Percentiles rank a stretch among this genome's conserved stretches.
Conservation (phyloP, 1,140 invertebrate genomes). For the Asobara japonica region DNA sequence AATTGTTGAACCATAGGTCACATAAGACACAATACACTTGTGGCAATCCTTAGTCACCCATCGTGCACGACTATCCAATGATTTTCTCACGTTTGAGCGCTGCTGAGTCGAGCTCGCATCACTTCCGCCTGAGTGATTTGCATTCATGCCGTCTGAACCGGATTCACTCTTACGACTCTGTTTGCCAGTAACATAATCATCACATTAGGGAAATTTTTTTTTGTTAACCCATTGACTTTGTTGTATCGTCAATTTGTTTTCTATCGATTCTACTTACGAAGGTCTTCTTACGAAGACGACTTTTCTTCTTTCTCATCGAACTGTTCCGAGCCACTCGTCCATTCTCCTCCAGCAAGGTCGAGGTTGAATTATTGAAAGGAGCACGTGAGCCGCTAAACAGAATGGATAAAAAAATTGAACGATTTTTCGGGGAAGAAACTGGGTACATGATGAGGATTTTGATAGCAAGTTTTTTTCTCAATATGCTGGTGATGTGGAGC, state of each 20-base stretch:
- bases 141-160: constrained; percentile 67
- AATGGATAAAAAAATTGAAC: constrained; percentile 21
- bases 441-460: background rate
- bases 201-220: background rate
- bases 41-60: constrained; percentile 43
- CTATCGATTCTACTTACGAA: constrained; percentile 59
- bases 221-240: too few species aligned
- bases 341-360: constrained; percentile 61
- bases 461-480: background rate
- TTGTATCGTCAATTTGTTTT: background rate
- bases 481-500: background rate
- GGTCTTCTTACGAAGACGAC: constrained; percentile 73
- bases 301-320: constrained; percentile 73
- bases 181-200: constrained; percentile 20
- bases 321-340: constrained; percentile 62
- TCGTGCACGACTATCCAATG: constrained; percentile 44
- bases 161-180: constrained; percentile 70
- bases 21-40: constrained; percentile 59
- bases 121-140: constrained; percentile 57
- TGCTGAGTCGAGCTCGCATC: constrained; percentile 56
- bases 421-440: background rate
- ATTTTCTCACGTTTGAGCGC: constrained; percentile 48
- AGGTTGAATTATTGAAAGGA: constrained; percentile 61
- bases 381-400: constrained; percentile 51
- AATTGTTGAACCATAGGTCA: constrained; percentile 76